Evolutionary conservation across 2,888 invertebrate genomes (phyloP), one percentile per base, ranked within the genome.

Genomic region (Sepioteuthis lessoniana): DNA sequence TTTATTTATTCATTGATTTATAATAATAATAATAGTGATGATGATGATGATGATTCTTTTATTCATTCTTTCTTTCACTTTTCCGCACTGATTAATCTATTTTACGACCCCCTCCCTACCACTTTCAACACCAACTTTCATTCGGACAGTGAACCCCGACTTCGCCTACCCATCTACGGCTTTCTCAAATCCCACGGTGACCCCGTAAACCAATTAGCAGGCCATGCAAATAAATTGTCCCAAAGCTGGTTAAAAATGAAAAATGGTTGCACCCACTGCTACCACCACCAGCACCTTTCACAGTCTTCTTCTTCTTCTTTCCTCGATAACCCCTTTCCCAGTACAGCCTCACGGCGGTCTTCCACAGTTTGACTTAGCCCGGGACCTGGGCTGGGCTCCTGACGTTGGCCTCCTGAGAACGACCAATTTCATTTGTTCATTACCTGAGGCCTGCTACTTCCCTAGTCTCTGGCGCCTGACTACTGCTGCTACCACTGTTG

Each of bases 191-290:
- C 76, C 76, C 76, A 35, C n/a, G n/a, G 76, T 76, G 76, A 76
- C 76, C 76, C 76, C 76, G n/a, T 76, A 76, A 76, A 76, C 76
- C 76, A 76, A 76, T 76, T 76, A 76, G 76, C 35, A n/a, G n/a
- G 76, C n/a, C 76, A 76, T 76, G 76, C 76, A 76, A 76, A 76
- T 76, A 76, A 76, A 76, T 76, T 76, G 76, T 76, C 76, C 76
- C 35, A 76, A n/a, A n/a, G n/a, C 76, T 76, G n/a, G 76, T 76
- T 76, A 76, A 76, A 76, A 76, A 76, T 76, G 76, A 76, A 76
- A 76, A 76, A 76, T 76, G 76, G 0, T 76, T 76, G 13, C 35
- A 76, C 76, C 35, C 21, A 21, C 55, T 25, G 25, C 55, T 55
- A 25, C 55, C 55, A 55, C 55, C 25, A 25, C 55, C 25, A 76